These are phyloP conservation scores for Apodemia mormo DNA, from an alignment of 2,888 invertebrate species.

Conservation along the genomic window DNA sequence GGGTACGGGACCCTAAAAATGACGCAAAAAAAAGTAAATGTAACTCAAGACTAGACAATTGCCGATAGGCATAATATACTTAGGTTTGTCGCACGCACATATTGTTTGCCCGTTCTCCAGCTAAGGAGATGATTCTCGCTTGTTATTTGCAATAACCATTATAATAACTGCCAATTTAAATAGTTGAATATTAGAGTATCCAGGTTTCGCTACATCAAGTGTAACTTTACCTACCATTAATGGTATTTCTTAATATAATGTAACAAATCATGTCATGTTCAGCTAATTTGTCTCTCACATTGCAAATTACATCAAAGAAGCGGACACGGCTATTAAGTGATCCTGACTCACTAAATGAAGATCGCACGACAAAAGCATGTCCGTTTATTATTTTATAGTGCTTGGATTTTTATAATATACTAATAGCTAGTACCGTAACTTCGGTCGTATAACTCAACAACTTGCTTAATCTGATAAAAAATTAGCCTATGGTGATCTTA, in stretches of 20 bases:
- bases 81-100: too few relatives aligned
- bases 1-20: too few relatives aligned
- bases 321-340: conserved; percentile 12
- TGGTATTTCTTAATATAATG: conserved; percentile 8
- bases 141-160: too few relatives aligned
- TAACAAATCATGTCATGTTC: conserved; percentile 4
- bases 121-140: too few relatives aligned
- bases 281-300: conserved; percentile 3
- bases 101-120: too few relatives aligned
- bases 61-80: too few relatives aligned
- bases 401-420: background rate
- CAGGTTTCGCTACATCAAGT: background rate
- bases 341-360: background rate
- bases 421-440: too few relatives aligned
- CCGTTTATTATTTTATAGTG: background rate
- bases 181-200: background rate
- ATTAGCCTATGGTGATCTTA: too few relatives aligned
- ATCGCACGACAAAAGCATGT: background rate
- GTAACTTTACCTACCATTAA: background rate
- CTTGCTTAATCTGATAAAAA: too few relatives aligned
- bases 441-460: too few relatives aligned
- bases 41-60: too few relatives aligned
- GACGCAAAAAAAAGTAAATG: too few relatives aligned
- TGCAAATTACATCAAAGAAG: conserved; percentile 9
- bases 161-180: background rate